Percentiles rank a stretch among this genome's conserved stretches.
These are phyloP conservation scores for Synaphobranchus kaupii DNA, from an alignment of 2,797 vertebrate genomes.

Conservation along the genomic window DNA sequence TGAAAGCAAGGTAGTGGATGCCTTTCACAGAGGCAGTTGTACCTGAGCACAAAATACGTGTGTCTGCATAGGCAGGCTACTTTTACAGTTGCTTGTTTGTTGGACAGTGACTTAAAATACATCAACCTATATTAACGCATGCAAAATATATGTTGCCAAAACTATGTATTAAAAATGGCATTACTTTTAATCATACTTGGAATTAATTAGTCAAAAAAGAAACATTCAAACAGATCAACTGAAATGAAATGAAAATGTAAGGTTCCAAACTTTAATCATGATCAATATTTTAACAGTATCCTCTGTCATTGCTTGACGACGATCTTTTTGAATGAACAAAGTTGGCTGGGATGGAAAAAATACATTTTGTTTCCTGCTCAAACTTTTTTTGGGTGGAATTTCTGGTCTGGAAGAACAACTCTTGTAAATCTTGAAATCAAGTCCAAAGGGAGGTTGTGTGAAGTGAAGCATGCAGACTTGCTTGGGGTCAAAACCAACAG, in stretches of 20 bases:
- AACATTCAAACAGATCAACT: not conserved
- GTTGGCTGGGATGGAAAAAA: not conserved
- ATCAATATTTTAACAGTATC: not conserved
- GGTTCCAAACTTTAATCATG: not conserved
- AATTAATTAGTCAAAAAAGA: not conserved
- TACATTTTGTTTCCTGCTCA: too few species aligned
- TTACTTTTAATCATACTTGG: not conserved
- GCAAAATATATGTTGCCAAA: not conserved
- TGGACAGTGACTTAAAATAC: not conserved
- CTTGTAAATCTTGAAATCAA: not conserved
- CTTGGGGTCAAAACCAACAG: not conserved
- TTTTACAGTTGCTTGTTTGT: not conserved
- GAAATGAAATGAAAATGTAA: not conserved
- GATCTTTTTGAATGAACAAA: not conserved
- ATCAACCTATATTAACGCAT: not conserved
- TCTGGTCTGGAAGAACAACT: not conserved
- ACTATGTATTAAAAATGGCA: not conserved
- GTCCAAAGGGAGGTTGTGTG: not conserved
- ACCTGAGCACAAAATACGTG: not conserved
- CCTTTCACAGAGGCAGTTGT: slow-evolving; percentile 28
- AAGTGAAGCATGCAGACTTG: not conserved
- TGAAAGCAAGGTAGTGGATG: not conserved
- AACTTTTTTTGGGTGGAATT: too few species aligned
- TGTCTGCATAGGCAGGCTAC: not conserved
- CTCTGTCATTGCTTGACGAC: not conserved